phyloP scores from a whole-genome alignment of 30 jellyfish, hydroid and myxozoan genomes.

The Pelagia noctiluca region DNA sequence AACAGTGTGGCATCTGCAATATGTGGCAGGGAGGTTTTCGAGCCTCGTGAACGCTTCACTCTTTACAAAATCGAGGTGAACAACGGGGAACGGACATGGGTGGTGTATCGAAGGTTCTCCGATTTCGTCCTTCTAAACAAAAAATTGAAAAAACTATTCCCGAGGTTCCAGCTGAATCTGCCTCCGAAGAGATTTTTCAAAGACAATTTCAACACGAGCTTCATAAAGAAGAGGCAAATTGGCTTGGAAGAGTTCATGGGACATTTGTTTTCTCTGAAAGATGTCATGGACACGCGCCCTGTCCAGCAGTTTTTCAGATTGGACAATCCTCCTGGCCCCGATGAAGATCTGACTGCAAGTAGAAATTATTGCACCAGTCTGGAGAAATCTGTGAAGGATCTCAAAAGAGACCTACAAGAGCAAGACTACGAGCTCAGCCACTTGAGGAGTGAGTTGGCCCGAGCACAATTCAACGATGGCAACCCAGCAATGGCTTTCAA shows the following conservation, averaged over 20 bases:
- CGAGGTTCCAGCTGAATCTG: conserved; percentile 69
- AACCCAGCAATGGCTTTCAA: conserved; percentile 14
- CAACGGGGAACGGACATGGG: conserved; percentile 79
- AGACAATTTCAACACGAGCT: conserved; percentile 64
- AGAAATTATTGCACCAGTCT: conserved; percentile 59
- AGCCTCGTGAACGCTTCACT: conserved; percentile 84
- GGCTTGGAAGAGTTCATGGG: conserved; percentile 82
- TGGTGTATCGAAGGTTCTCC: conserved; percentile 87
- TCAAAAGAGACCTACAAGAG: conserved; percentile 62
- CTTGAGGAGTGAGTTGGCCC: conserved; percentile 68
- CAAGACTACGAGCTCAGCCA: conserved; percentile 76
- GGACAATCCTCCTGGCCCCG: conserved; percentile 94
- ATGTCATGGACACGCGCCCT: conserved; percentile 49
- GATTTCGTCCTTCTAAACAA: conserved; percentile 84
- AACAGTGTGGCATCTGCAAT: conserved; percentile 61
- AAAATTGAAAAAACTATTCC: conserved; percentile 68
- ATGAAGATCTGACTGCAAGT: conserved; percentile 70
- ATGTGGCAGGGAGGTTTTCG: conserved; percentile 76
- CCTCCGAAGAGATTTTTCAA: conserved; percentile 88
- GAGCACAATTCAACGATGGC: conserved; percentile 28
- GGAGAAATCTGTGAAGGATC: conserved; percentile 33
- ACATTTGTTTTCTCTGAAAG: conserved; percentile 64
- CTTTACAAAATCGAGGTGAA: conserved; percentile 81
- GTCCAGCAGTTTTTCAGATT: conserved; percentile 79
- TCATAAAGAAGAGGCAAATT: conserved; percentile 67